These are phyloP conservation scores for Athetis lepigone DNA, from an alignment of 2,888 invertebrate genomes.

Conservation along the genomic window DNA sequence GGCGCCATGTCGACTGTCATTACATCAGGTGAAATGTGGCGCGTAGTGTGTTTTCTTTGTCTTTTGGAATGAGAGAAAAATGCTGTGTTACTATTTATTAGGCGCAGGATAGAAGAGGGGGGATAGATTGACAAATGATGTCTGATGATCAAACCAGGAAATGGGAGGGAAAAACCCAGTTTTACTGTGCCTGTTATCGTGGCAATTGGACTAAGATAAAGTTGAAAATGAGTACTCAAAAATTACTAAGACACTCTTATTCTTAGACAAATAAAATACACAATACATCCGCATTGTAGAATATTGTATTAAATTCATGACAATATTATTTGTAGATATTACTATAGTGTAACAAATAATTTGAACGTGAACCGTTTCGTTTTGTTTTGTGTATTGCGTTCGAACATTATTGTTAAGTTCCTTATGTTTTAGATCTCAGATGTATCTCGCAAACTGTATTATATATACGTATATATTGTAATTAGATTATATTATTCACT, in stretches of 20 bases:
- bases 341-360: constrained; percentile 61
- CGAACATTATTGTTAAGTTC: constrained; percentile 75
- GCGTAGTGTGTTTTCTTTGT: constrained; percentile 42
- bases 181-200: no score
- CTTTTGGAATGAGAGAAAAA: constrained; percentile 7
- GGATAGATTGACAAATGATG: no score
- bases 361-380: constrained; percentile 65
- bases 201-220: no score
- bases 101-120: no score
- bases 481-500: constrained; percentile 63
- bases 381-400: constrained; percentile 69
- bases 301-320: constrained; percentile 81
- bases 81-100: background rate
- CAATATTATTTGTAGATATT: constrained; percentile 81
- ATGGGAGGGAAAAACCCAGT: no score
- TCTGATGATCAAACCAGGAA: no score
- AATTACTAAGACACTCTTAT: constrained; percentile 5
- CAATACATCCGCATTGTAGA: constrained; percentile 58
- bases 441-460: constrained; percentile 80
- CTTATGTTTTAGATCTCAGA: constrained; percentile 85
- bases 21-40: constrained; percentile 16
- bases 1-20: constrained; percentile 44
- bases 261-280: constrained; percentile 45
- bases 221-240: no score
- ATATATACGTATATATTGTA: constrained; percentile 68